Conservation (phyloP, 2,888 invertebrate genomes). For the Omphaloscelis lunosa region DNA sequence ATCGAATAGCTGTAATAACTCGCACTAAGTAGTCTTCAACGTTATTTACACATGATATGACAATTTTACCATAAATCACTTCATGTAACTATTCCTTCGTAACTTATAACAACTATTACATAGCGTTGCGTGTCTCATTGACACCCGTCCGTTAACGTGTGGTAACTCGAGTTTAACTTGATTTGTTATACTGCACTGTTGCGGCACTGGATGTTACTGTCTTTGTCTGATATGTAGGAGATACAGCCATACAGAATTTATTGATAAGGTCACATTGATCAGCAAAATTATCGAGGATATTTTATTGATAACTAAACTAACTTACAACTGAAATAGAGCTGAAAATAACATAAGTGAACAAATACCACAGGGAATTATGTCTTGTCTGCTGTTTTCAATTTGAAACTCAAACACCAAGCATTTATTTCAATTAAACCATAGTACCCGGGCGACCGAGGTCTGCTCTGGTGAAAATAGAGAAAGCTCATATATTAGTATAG, state of each 20-base stretch:
- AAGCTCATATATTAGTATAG: too few species aligned
- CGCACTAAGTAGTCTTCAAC: too few species aligned
- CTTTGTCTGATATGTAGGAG: neutral
- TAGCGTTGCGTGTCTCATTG: conserved; percentile 38
- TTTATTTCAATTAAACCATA: too few species aligned
- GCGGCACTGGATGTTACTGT: neutral
- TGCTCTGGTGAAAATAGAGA: too few species aligned
- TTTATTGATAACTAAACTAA: neutral
- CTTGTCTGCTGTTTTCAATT: too few species aligned
- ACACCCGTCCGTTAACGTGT: conserved; percentile 32
- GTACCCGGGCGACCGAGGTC: too few species aligned
- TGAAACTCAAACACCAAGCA: too few species aligned
- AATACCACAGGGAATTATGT: too few species aligned
- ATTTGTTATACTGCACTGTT: neutral
- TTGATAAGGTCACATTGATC: neutral
- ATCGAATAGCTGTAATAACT: too few species aligned
- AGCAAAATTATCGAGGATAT: neutral
- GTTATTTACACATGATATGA: neutral
- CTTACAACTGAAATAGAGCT: neutral
- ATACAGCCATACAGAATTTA: neutral
- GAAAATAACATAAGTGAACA: neutral
- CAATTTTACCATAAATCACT: neutral
- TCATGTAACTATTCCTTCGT: neutral
- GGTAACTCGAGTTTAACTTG: conserved; percentile 25
- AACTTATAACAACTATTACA: conserved; percentile 38